A percentile compares a stretch with the other conserved stretches of the same genome.
These are phyloP conservation scores for Mormyrus iriodes DNA, from an alignment of 2,113 vertebrate species.

Conservation along the genomic window DNA sequence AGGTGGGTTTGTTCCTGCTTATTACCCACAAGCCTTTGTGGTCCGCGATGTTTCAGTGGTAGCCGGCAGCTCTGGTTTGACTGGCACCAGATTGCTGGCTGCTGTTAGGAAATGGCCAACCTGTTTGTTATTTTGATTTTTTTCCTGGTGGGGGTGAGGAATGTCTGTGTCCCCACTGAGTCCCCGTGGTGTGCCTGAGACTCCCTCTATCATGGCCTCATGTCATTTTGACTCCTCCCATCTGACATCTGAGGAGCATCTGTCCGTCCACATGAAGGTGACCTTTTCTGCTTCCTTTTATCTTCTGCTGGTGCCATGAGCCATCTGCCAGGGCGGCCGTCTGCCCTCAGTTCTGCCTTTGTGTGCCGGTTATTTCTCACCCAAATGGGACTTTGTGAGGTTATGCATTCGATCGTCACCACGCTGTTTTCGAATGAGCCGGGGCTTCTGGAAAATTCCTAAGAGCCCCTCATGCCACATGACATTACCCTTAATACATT, in stretches of 20 bases:
- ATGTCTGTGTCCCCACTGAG: neutral
- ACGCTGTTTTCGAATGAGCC: neutral
- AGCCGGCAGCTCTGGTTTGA: neutral
- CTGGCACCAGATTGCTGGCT: too few species aligned
- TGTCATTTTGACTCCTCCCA: neutral
- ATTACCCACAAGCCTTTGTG: neutral
- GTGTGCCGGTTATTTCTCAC: neutral
- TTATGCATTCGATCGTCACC: neutral
- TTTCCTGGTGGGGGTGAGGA: neutral
- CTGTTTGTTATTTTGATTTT: neutral
- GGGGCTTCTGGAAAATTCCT: conserved; percentile 13
- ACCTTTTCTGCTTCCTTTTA: neutral
- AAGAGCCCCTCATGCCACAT: neutral
- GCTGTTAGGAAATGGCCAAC: neutral
- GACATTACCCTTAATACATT: neutral
- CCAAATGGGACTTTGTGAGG: neutral
- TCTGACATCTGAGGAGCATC: neutral
- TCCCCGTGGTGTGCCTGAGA: neutral
- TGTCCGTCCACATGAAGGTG: neutral
- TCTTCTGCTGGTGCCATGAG: neutral
- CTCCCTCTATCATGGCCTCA: neutral
- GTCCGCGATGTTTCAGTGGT: neutral
- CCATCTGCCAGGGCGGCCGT: neutral
- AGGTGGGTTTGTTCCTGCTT: neutral
- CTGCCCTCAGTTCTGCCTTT: neutral